These are phyloP conservation scores for Sebastes hubbsi DNA, from an alignment of 2,797 vertebrate genomes.

Conservation along the genomic window DNA sequence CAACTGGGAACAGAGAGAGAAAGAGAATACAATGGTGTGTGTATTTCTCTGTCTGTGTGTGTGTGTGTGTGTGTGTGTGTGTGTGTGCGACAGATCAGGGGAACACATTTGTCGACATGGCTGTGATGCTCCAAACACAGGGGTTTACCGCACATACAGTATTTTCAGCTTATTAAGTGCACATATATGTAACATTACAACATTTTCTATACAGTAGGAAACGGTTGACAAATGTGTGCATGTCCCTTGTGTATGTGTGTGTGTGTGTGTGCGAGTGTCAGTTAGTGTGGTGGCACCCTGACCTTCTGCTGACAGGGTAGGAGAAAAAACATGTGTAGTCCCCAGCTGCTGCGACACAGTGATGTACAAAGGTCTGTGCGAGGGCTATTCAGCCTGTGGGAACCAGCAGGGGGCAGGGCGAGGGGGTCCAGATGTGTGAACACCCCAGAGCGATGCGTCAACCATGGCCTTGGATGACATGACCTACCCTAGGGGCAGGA, in stretches of 20 bases:
- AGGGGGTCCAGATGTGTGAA: constrained; percentile 79
- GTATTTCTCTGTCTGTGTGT: not conserved
- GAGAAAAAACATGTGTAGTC: constrained; percentile 67
- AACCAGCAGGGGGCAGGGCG: constrained; percentile 64
- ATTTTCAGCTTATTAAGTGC: constrained; percentile 4
- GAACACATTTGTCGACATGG: constrained; percentile 16
- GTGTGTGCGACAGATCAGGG: constrained; percentile 13
- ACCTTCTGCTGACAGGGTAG: constrained; percentile 77
- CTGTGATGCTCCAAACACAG: constrained; percentile 18
- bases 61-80: not conserved
- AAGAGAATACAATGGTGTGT: not conserved
- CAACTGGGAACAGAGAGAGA: constrained; percentile 32
- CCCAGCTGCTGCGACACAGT: constrained; percentile 74
- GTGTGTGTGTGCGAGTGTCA: constrained; percentile 11
- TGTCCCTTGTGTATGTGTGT: constrained; percentile 4
- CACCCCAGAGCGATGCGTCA: constrained; percentile 73
- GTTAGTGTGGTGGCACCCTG: constrained; percentile 61
- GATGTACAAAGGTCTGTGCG: constrained; percentile 65
- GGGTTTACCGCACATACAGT: constrained; percentile 1
- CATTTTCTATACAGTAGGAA: not conserved
- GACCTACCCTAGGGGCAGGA: constrained; percentile 80
- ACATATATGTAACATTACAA: not conserved
- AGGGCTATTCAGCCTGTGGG: constrained; percentile 72
- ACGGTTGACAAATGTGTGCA: constrained; percentile 2
- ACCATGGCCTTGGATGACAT: constrained; percentile 64